A percentile compares a stretch with the other conserved stretches of the same genome.
Evolutionary conservation across 1,140 invertebrate genomes (phyloP).

Genomic region (Pristionchus pacificus): DNA sequence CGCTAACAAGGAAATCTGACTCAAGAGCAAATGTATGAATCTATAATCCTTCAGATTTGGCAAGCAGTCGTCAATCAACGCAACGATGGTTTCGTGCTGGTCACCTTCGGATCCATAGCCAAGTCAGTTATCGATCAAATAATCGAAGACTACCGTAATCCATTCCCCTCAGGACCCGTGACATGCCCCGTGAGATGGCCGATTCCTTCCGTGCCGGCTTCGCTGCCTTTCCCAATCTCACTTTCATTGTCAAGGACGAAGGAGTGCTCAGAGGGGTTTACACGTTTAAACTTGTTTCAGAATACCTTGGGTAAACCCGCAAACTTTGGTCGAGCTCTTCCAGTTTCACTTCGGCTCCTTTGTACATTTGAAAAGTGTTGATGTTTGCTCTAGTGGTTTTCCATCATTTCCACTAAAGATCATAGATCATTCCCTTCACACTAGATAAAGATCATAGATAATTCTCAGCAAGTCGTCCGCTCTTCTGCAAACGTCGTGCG

Average conservation of each 20-base stretch:
- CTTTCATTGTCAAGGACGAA: constrained; percentile 28
- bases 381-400: too few species aligned
- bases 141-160: not conserved
- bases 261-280: not conserved
- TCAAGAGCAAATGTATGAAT: too few species aligned
- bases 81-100: constrained; percentile 31
- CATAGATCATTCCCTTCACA: too few species aligned
- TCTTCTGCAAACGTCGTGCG: constrained; percentile 15
- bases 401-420: too few species aligned
- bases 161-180: constrained; percentile 3
- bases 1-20: too few species aligned
- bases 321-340: too few species aligned
- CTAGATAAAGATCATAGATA: too few species aligned
- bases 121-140: constrained; percentile 18
- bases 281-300: too few species aligned
- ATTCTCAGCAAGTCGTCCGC: not conserved
- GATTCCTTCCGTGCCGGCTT: constrained; percentile 32
- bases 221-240: constrained; percentile 21
- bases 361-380: too few species aligned
- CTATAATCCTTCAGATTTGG: constrained; percentile 39
- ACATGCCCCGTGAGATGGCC: constrained; percentile 40
- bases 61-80: constrained; percentile 24
- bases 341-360: too few species aligned
- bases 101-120: constrained; percentile 53
- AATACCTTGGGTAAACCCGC: too few species aligned